Percentiles rank a stretch among this genome's conserved stretches.
phyloP scores from a whole-genome alignment of 2,888 invertebrate species.

The Darwinula stevensoni region DNA sequence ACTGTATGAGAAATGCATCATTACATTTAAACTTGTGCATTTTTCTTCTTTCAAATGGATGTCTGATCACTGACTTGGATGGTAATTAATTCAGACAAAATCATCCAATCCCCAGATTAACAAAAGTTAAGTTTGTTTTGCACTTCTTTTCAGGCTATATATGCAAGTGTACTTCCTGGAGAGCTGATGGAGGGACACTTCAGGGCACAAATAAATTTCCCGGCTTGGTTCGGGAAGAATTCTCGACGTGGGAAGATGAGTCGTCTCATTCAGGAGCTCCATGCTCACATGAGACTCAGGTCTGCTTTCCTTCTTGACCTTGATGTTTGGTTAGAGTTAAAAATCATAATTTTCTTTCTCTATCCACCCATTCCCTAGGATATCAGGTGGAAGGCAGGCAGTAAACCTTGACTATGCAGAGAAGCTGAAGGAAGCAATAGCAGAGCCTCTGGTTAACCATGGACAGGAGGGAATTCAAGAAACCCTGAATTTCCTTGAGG shows the following conservation, averaged over 20 bases:
- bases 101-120: no score
- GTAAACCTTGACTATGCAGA: slow-evolving; percentile 67
- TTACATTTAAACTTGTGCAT: no score
- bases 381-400: slow-evolving; percentile 46
- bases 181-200: slow-evolving; percentile 49
- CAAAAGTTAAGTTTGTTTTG: no score
- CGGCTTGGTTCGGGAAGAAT: slow-evolving; percentile 85
- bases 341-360: no score
- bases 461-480: slow-evolving; percentile 36
- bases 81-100: no score
- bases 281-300: slow-evolving; percentile 55
- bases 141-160: slow-evolving; percentile 58
- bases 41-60: no score
- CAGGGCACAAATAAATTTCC: slow-evolving; percentile 54
- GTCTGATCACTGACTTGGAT: no score
- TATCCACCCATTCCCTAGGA: no score
- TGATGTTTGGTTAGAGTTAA: slow-evolving; percentile 11
- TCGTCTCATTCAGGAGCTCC: slow-evolving; percentile 49
- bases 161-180: slow-evolving; percentile 69
- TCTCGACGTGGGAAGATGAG: slow-evolving; percentile 52
- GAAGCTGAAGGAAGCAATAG: slow-evolving; percentile 38
- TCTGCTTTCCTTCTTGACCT: slow-evolving; percentile 13
- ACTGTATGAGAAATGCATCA: no score
- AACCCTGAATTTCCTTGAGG: slow-evolving; percentile 28
- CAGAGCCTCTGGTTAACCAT: slow-evolving; percentile 36